Base-by-base conservation (phyloP, 2,888 invertebrate species). In the Melanotus villosus region DNA sequence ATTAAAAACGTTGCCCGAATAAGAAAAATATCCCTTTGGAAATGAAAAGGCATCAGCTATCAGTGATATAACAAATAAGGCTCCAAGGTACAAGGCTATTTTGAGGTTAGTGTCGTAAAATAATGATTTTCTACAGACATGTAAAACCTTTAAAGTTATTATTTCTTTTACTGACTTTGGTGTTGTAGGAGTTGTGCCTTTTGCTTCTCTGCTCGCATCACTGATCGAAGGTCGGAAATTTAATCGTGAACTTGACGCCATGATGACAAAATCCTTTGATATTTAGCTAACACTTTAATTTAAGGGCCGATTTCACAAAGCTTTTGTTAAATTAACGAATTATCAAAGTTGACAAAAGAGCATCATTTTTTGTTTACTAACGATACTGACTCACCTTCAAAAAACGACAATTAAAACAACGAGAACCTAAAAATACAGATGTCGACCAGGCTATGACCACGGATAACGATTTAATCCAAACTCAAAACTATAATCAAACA, bases 1-100 rank as follows among this genome's bases (percentile, higher is more conserved):
- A 85, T 99, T 99, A 59, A 99, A 90, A 56, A 97, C 81, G 83
- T 98, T 99, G 80, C 93, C 93, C 76, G 97, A 97, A 81, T 95
- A 88, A n/a, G 97, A 91, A 79, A 98, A 93, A 81, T 96, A 97
- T 1, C 92, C 89, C 80, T 92, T 94, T 0, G 97, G 95, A 82
- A 95, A 90, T 9, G 94, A 90, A 38, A 91, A 78, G 73, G 95
- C 91, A 84, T 98, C 98, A 9, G 92, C 91, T 76, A 98, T 87
- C 7, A 98, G 86, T 9, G 97, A 97, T 34, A 96, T 88, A 62
- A 95, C 81, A 82, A 97, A 94, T 71, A 97, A 88, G 73, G 92
- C 89, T 74, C 91, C 92, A 79, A 96, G 87, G 85, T 98, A 98
- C 32, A 96, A 86, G 7, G 91, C 92, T 80, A 97, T 92, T 88